These are phyloP conservation scores for Luidia sarsii DNA, from an alignment of 53 echinoderm and acorn worm genomes.

Conservation along the genomic window DNA sequence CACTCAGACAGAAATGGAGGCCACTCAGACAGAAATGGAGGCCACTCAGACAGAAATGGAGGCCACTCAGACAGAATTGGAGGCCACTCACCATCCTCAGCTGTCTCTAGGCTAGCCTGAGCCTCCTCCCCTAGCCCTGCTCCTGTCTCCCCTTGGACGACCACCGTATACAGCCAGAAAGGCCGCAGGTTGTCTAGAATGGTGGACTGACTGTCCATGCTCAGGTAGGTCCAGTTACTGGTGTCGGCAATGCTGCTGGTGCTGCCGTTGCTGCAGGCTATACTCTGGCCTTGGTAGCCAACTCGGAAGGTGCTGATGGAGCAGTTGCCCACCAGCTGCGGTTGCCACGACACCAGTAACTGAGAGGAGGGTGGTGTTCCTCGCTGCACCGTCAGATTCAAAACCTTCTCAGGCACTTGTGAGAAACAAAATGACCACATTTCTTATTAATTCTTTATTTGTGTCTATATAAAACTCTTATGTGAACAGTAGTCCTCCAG, in stretches of 20 bases:
- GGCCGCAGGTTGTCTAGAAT: conserved; percentile 4
- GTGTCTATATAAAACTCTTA: no score
- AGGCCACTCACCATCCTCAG: conserved; percentile 39
- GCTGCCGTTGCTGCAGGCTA: conserved; percentile 4
- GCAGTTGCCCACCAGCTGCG: conserved; percentile 27
- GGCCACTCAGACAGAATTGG: no score
- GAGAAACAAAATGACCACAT: background rate
- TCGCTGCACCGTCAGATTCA: background rate
- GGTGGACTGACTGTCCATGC: background rate
- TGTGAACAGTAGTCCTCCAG: no score
- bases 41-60: no score
- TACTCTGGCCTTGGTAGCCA: background rate
- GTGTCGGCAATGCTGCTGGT: no score
- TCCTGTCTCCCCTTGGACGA: conserved; percentile 13
- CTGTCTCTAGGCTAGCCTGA: background rate
- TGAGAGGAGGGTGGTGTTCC: conserved; percentile 23
- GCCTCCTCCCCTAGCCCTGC: conserved; percentile 15
- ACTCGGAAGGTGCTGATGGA: conserved; percentile 47
- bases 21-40: no score
- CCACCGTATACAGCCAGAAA: conserved; percentile 10
- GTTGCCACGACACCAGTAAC: conserved; percentile 50
- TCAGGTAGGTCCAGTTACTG: conserved; percentile 2
- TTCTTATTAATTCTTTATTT: no score
- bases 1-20: no score
- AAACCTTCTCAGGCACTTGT: conserved; percentile 8